These are phyloP conservation scores for Sycophila texana DNA, from an alignment of 2,888 invertebrate species.

Conservation along the genomic window DNA sequence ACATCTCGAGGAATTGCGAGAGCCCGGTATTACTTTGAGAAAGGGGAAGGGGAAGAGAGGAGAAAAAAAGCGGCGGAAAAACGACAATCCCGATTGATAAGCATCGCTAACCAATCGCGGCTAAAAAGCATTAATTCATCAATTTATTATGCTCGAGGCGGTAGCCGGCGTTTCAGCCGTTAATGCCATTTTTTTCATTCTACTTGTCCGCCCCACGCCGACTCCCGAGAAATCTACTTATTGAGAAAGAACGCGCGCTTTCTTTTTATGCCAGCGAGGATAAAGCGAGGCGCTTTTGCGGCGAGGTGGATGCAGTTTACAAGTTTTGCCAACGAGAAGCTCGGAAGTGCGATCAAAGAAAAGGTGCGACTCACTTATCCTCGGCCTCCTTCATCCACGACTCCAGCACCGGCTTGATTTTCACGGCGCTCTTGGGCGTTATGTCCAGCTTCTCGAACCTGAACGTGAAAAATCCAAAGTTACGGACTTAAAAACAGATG, in stretches of 20 bases:
- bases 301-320: slow-evolving; percentile 24
- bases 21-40: slow-evolving; percentile 5
- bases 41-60: too few species aligned
- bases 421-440: slow-evolving; percentile 99
- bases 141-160: slow-evolving; percentile 43
- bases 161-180: not conserved
- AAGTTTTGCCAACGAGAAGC: not conserved
- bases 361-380: slow-evolving; percentile 84
- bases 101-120: slow-evolving; percentile 34
- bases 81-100: slow-evolving; percentile 43
- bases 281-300: slow-evolving; percentile 12
- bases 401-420: slow-evolving; percentile 98
- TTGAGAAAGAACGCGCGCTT: slow-evolving; percentile 44
- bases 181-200: not conserved
- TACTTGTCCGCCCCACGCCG: not conserved
- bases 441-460: slow-evolving; percentile 99
- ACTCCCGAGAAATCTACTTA: slow-evolving; percentile 47
- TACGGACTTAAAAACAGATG: slow-evolving; percentile 5
- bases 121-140: slow-evolving; percentile 48
- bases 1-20: slow-evolving; percentile 15
- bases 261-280: slow-evolving; percentile 2
- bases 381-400: slow-evolving; percentile 99
- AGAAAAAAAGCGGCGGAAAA: slow-evolving; percentile 15
- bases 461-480: slow-evolving; percentile 62
- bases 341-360: slow-evolving; percentile 32